Base-by-base conservation (phyloP, 2,888 invertebrate genomes). In the Lumbricus terrestris region DNA sequence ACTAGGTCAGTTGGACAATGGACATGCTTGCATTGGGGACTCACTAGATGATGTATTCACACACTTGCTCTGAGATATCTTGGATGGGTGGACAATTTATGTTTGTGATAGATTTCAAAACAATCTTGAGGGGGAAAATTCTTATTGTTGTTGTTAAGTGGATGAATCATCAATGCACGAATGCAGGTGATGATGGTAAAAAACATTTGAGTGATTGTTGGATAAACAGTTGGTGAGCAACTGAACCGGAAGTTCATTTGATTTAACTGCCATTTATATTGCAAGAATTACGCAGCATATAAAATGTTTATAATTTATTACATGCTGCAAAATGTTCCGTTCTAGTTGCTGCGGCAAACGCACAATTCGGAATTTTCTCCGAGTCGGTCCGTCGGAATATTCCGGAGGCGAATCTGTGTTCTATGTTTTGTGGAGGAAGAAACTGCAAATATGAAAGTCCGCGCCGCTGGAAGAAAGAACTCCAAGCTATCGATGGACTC, bases 401-500 rank as follows among this genome's bases (percentile, higher is more conserved):
- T 0, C 97, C 97, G 0, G 96, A 96, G 1, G 96, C 96, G 18
- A 95, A 97, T 91, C 97, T 97, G 94, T 97, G 97, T 94, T 96
- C 97, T 82, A 96, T 97, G 93, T 97, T 97, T 95, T 98, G 97
- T 95, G 97, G 97, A 0, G 98, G 98, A 0, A 95, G 96, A 82
- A 96, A 96, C 91, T 98, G 98, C 95, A 97, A 97, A 94, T 98
- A 97, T 95, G 97, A 97, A 94, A 96, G 96, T 92, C 96, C 96
- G 23, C 92, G 91, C 0, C 96, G 96, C 90, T 95, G 96, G 92
- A 95, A 96, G 88, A 95, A 96, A 90, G 95, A 96, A 95, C 94
- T 95, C 90, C 95, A 96, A 95, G 97, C 97, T 0, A 96, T 98
- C 92, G 96, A 96, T 92, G 97, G 97, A 88, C 95, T 98, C 47